Conservation (phyloP, 2,888 invertebrate species). For the Brenthis daphne region DNA sequence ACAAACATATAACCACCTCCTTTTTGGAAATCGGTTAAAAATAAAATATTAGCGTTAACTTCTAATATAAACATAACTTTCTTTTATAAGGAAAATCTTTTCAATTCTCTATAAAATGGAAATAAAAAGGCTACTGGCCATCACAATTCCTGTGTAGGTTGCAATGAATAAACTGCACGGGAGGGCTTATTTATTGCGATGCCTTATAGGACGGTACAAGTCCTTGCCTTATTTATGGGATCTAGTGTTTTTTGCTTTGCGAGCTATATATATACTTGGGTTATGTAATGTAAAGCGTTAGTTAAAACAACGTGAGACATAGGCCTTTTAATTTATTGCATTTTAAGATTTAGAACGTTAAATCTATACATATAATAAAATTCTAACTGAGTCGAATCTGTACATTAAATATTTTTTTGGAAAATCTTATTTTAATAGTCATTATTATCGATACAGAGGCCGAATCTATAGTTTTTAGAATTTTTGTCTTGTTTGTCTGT, state of each 20-base stretch:
- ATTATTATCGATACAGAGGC: no score
- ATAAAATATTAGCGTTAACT: no score
- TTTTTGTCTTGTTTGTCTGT: no score
- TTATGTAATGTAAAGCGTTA: background rate
- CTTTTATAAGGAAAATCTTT: background rate
- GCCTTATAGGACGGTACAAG: constrained; percentile 29
- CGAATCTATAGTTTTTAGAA: no score
- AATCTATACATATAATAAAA: no score
- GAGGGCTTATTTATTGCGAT: constrained; percentile 31
- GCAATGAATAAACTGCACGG: constrained; percentile 21
- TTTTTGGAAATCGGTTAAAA: no score
- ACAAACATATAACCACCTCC: no score
- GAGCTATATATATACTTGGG: background rate
- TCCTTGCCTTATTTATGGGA: constrained; percentile 27
- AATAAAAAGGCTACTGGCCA: constrained; percentile 8
- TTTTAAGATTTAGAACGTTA: background rate
- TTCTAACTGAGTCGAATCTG: no score
- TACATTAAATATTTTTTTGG: no score
- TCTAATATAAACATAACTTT: no score
- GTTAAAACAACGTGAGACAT: background rate
- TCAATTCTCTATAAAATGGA: constrained; percentile 7
- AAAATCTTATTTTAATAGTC: no score
- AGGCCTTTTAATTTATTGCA: background rate
- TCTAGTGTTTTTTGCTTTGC: constrained; percentile 20
- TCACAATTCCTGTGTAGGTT: constrained; percentile 1